phyloP scores from a whole-genome alignment of 2,888 invertebrate species.

The Drosophila anomalata region DNA sequence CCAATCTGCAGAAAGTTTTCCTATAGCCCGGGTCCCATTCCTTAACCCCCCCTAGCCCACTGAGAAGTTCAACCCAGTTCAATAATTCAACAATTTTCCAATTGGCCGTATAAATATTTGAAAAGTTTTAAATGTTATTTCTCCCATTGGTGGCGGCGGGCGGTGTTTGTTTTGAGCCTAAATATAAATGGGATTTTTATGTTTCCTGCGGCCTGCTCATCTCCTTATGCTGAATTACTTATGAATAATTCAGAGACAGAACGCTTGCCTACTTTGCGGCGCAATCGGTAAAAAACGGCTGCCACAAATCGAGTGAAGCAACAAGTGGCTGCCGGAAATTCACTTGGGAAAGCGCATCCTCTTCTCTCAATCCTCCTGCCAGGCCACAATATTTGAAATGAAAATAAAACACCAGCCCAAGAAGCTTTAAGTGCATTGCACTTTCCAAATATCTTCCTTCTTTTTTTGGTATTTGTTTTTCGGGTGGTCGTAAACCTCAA shows the following conservation, averaged over 20 bases:
- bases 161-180: constrained; percentile 34
- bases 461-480: constrained; percentile 10
- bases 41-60: constrained; percentile 1
- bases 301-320: constrained; percentile 43
- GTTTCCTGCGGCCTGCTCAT: constrained; percentile 24
- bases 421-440: constrained; percentile 29
- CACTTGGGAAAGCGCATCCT: background rate
- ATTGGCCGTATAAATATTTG: constrained; percentile 66
- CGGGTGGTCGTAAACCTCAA: constrained; percentile 24
- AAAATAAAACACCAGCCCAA: constrained; percentile 11
- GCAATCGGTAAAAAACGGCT: constrained; percentile 20
- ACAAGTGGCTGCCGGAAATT: constrained; percentile 56
- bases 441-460: constrained; percentile 1
- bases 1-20: constrained; percentile 46
- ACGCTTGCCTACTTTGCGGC: constrained; percentile 10
- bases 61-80: constrained; percentile 31
- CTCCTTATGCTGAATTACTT: constrained; percentile 54
- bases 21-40: constrained; percentile 2
- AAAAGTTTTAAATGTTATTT: constrained; percentile 48
- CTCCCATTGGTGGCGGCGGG: background rate
- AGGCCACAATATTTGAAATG: constrained; percentile 3
- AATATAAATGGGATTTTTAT: constrained; percentile 53
- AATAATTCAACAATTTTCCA: constrained; percentile 73
- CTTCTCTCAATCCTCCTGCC: background rate
- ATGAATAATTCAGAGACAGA: constrained; percentile 49